phyloP scores from a whole-genome alignment of 2,113 vertebrate species.

The Mystacornis crossleyi region DNA sequence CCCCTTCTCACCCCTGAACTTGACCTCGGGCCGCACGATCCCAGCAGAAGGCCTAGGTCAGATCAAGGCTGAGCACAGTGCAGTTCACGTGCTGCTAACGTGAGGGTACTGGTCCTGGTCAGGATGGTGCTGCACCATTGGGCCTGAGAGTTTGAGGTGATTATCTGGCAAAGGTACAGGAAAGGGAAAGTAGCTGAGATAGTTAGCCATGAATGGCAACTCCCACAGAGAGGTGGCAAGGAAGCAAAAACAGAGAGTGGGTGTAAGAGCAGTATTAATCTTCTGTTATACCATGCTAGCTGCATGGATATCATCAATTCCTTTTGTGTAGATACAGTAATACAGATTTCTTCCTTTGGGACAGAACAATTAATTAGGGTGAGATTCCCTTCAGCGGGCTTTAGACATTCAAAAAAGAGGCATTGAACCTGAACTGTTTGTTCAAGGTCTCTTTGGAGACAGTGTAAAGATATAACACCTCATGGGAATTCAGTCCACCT shows the following conservation, averaged over 20 bases:
- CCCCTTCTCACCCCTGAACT: not conserved
- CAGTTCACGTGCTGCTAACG: rapidly evolving
- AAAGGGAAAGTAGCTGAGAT: not conserved
- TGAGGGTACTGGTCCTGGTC: not conserved
- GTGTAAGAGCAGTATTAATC: not conserved
- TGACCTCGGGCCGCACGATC: not conserved
- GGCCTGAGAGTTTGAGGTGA: not conserved
- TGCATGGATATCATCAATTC: not conserved
- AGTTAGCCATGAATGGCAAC: not conserved
- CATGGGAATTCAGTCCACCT: not conserved
- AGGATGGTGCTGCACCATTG: not conserved
- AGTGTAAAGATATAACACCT: not conserved
- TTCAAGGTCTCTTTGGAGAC: not conserved
- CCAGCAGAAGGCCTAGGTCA: not conserved
- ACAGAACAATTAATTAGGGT: not conserved
- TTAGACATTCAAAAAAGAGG: not conserved
- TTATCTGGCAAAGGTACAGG: not conserved
- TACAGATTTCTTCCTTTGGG: not conserved
- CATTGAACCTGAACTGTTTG: not conserved
- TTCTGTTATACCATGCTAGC: not conserved
- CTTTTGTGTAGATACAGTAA: not conserved
- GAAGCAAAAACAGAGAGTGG: not conserved
- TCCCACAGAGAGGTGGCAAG: not conserved
- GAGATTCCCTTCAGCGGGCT: not conserved
- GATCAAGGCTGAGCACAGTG: not conserved